Percentiles rank a stretch among this genome's conserved stretches.
These are phyloP conservation scores for Podarcis muralis DNA, from an alignment of 2,113 vertebrate species.

Conservation along the genomic window DNA sequence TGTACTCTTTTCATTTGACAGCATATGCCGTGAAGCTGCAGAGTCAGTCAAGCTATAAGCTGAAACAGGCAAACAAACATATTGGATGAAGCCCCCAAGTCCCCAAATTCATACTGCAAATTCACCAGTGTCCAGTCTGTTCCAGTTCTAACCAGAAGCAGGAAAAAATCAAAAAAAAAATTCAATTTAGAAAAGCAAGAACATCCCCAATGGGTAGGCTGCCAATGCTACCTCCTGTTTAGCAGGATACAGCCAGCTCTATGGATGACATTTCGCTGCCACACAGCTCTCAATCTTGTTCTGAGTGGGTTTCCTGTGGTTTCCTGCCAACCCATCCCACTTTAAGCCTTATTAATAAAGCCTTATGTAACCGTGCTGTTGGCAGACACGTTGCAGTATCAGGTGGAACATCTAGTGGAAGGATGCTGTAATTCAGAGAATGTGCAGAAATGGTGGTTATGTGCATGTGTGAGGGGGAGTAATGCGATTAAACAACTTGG, in stretches of 20 bases:
- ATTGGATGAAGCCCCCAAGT: not conserved
- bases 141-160: not conserved
- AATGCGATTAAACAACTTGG: not conserved
- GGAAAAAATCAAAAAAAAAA: too few relatives aligned
- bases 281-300: constrained; percentile 1
- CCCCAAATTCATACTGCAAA: not conserved
- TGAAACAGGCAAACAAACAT: too few relatives aligned
- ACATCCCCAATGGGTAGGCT: not conserved
- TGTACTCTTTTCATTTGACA: not conserved
- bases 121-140: not conserved
- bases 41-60: not conserved
- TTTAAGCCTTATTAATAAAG: rapidly evolving
- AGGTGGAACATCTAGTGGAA: not conserved
- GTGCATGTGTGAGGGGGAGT: too few relatives aligned
- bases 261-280: constrained; percentile 5
- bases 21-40: not conserved
- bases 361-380: not conserved
- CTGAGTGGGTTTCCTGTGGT: constrained; percentile 4
- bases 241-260: not conserved
- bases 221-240: not conserved
- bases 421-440: not conserved
- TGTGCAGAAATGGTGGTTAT: not conserved
- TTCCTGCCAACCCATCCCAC: not conserved
- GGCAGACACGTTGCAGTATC: not conserved
- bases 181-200: too few relatives aligned